Evolutionary conservation across 2,888 invertebrate species (phyloP).

Genomic region (Acrobasis consociella): DNA sequence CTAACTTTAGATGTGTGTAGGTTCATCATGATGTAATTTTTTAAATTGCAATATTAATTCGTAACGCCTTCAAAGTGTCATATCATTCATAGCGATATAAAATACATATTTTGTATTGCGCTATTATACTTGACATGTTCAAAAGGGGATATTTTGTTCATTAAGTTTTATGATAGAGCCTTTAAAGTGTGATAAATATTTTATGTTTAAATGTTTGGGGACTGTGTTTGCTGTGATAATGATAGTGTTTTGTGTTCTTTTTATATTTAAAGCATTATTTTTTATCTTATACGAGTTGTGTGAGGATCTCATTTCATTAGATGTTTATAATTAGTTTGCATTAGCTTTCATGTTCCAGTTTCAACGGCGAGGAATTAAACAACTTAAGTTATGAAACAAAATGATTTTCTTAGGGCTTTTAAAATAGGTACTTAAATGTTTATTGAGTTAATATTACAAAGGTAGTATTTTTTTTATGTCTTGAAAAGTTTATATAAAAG

Average conservation of each 20-base stretch:
- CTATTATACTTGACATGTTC: constrained; percentile 53
- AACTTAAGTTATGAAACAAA: no score
- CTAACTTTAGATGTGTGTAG: constrained; percentile 27
- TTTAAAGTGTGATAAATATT: constrained; percentile 53
- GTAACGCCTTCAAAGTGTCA: constrained; percentile 81
- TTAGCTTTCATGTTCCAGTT: no score
- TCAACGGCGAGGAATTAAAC: no score
- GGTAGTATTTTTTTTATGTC: no score
- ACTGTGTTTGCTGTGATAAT: neutral
- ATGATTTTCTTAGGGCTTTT: no score
- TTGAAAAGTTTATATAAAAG: no score
- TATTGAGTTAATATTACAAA: no score
- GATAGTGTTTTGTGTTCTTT: neutral
- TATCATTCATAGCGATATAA: constrained; percentile 78
- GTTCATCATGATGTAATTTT: constrained; percentile 23
- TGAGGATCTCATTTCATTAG: no score
- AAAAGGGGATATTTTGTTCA: constrained; percentile 61
- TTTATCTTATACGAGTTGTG: no score
- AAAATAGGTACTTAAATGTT: no score
- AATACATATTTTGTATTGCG: constrained; percentile 77
- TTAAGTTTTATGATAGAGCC: constrained; percentile 50
- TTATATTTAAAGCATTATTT: no score
- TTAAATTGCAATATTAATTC: constrained; percentile 61
- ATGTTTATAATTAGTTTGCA: no score
- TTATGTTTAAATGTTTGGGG: constrained; percentile 21